A percentile compares a stretch with the other conserved stretches of the same genome.
These are phyloP conservation scores for Penaeus vannamei DNA, from an alignment of 1,140 invertebrate species.

Conservation along the genomic window DNA sequence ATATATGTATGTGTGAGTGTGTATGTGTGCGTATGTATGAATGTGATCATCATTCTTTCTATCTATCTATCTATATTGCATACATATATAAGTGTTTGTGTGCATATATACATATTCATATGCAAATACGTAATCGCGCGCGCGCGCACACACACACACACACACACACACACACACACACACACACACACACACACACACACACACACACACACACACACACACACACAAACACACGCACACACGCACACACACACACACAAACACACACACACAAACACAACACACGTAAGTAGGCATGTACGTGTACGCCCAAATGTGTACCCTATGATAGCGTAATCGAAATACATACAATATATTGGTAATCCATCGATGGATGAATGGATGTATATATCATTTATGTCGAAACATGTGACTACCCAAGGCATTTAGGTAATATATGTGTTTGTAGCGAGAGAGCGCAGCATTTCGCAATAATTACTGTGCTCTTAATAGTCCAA, in stretches of 20 bases:
- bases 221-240: not conserved
- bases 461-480: no score
- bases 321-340: not conserved
- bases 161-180: not conserved
- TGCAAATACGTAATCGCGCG: not conserved
- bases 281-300: not conserved
- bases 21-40: not conserved
- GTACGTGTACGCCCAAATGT: not conserved
- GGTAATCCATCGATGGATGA: no score
- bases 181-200: no score
- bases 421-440: no score
- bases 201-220: no score
- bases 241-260: not conserved
- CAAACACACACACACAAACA: constrained; percentile 12
- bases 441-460: no score
- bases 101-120: not conserved
- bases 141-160: not conserved
- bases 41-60: not conserved
- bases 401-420: no score
- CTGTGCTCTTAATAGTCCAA: no score
- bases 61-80: not conserved
- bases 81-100: not conserved
- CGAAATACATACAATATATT: no score
- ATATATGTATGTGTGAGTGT: not conserved
- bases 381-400: no score